A percentile compares a stretch with the other conserved stretches of the same genome.
These are phyloP conservation scores for Drosophila pseudotalamancana DNA, from an alignment of 2,888 invertebrate genomes.

Conservation along the genomic window DNA sequence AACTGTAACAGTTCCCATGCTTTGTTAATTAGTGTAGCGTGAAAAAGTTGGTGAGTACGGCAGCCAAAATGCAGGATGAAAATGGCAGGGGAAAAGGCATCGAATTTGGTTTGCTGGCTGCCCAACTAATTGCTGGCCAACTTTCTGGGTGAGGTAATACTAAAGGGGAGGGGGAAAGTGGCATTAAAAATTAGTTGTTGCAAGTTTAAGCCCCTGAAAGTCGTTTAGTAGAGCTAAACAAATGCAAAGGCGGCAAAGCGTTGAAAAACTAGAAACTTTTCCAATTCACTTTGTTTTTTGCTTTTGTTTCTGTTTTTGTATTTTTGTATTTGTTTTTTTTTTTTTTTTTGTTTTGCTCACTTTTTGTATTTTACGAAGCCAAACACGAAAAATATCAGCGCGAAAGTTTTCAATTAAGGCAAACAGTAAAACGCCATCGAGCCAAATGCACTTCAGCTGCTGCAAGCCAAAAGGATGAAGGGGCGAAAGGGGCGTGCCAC, in stretches of 20 bases:
- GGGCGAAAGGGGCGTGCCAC: neutral
- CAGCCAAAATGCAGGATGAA: conserved; percentile 18
- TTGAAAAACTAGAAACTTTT: conserved; percentile 74
- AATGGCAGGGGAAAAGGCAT: conserved; percentile 13
- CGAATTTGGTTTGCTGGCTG: conserved; percentile 13
- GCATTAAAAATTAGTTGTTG: conserved; percentile 17
- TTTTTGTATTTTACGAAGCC: conserved; percentile 42
- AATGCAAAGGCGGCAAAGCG: conserved; percentile 73
- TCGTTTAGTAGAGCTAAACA: conserved; percentile 60
- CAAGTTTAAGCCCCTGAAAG: conserved; percentile 57
- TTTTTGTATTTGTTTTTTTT: conserved; percentile 7
- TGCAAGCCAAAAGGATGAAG: neutral
- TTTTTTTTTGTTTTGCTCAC: conserved; percentile 3
- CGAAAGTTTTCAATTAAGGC: conserved; percentile 77
- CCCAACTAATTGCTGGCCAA: conserved; percentile 63
- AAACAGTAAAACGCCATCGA: conserved; percentile 64
- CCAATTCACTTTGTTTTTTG: conserved; percentile 64
- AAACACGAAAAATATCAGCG: conserved; percentile 66
- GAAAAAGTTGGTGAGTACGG: conserved; percentile 20
- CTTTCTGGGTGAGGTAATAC: conserved; percentile 29
- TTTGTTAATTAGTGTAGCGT: conserved; percentile 47
- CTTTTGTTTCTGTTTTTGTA: neutral
- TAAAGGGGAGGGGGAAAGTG: neutral
- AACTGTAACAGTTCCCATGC: conserved; percentile 36
- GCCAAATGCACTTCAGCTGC: conserved; percentile 42